These are phyloP conservation scores for Phthorimaea operculella DNA, from an alignment of 1,140 invertebrate species.

Conservation along the genomic window DNA sequence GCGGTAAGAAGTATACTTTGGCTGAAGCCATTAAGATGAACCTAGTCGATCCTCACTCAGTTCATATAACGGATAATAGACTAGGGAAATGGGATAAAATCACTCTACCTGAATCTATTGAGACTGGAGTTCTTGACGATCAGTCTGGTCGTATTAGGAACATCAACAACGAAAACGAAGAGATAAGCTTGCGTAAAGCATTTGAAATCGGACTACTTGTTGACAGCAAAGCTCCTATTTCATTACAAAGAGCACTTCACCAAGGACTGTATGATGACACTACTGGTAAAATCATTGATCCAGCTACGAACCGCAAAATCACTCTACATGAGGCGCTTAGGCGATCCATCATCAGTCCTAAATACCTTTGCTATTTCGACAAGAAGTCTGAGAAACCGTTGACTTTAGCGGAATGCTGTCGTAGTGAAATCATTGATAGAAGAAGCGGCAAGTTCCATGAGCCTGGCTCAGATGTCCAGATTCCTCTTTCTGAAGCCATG, in stretches of 20 bases:
- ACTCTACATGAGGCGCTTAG: constrained; percentile 88
- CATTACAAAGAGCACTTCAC: constrained; percentile 86
- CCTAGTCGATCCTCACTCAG: constrained; percentile 84
- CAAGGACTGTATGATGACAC: constrained; percentile 86
- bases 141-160: constrained; percentile 78
- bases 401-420: constrained; percentile 81
- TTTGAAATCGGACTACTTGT: constrained; percentile 83
- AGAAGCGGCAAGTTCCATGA: constrained; percentile 81
- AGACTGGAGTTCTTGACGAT: constrained; percentile 78
- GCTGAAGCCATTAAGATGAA: constrained; percentile 78
- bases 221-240: constrained; percentile 84
- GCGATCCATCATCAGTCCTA: constrained; percentile 81
- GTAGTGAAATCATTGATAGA: constrained; percentile 85
- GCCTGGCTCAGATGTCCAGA: constrained; percentile 72
- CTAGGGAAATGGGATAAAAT: constrained; percentile 80
- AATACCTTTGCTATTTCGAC: constrained; percentile 84
- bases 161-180: constrained; percentile 72
- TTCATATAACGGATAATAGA: constrained; percentile 84
- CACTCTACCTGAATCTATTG: constrained; percentile 79
- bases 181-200: constrained; percentile 82
- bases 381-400: constrained; percentile 75
- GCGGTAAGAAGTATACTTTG: constrained; percentile 79
- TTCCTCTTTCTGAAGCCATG: constrained; percentile 79
- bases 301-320: constrained; percentile 78
- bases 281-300: constrained; percentile 85